phyloP scores from a whole-genome alignment of 2,113 vertebrate genomes.

The Nothocercus julius region DNA sequence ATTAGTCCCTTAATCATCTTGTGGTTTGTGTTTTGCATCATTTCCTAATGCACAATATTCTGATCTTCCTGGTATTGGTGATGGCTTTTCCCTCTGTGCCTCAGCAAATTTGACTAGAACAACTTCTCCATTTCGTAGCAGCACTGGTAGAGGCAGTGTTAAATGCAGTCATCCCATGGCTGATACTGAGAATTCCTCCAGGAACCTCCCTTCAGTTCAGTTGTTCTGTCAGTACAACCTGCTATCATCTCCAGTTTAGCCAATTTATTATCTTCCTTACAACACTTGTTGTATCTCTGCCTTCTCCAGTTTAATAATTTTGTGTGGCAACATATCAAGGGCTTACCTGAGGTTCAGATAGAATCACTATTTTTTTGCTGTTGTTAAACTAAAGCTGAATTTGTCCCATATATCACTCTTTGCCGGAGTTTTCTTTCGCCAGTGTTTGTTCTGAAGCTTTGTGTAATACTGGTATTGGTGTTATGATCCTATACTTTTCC shows the following conservation, averaged over 20 bases:
- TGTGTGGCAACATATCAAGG: background rate
- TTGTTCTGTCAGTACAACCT: slow-evolving; percentile 4
- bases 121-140: background rate
- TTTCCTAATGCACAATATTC: background rate
- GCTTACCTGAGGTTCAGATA: background rate
- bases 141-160: slow-evolving; percentile 9
- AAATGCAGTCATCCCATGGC: background rate
- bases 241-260: slow-evolving; percentile 9
- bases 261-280: slow-evolving; percentile 12
- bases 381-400: background rate
- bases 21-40: background rate
- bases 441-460: background rate
- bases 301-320: background rate
- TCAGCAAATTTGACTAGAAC: background rate
- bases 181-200: slow-evolving; percentile 46
- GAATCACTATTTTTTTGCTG: background rate
- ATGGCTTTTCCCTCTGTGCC: background rate
- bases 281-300: background rate
- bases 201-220: slow-evolving; percentile 36
- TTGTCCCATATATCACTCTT: background rate
- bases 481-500: background rate
- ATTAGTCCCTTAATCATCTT: background rate
- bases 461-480: background rate
- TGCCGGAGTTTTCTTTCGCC: background rate
- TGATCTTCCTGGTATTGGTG: background rate